Conservation (phyloP, 2,113 vertebrate species). For the Campylomormyrus numenius region DNA sequence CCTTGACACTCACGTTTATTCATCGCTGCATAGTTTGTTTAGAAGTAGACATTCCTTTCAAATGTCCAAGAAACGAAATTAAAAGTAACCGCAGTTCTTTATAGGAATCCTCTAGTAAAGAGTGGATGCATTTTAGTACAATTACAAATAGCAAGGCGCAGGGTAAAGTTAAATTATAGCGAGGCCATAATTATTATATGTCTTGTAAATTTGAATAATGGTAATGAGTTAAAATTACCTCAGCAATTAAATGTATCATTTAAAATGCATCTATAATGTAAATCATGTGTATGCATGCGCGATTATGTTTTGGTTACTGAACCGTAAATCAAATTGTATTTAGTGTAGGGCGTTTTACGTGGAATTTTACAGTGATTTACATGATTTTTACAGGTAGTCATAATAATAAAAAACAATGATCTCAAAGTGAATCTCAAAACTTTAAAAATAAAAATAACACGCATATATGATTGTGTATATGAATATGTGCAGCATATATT, state of each 20-base stretch:
- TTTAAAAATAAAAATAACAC: neutral
- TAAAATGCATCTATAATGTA: neutral
- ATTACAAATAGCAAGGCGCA: neutral
- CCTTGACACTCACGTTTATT: neutral
- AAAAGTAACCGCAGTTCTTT: neutral
- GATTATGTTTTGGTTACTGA: neutral
- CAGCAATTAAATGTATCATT: conserved; percentile 2
- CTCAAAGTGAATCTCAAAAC: neutral
- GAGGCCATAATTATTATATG: neutral
- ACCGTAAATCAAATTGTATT: neutral
- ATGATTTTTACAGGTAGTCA: neutral
- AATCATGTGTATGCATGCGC: neutral
- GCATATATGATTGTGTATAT: neutral
- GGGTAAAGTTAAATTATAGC: neutral
- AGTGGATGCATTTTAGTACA: neutral
- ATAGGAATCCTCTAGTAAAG: neutral
- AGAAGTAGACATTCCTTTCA: neutral
- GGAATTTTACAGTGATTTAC: neutral
- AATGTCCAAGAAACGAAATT: neutral
- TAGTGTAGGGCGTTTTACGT: neutral
- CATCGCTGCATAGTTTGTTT: neutral
- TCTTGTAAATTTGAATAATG: neutral
- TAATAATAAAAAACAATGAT: neutral
- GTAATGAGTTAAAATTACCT: neutral
- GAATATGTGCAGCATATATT: neutral